Evolutionary conservation across 2,113 vertebrate genomes (phyloP), one percentile per base, ranked within the genome.

Genomic region (Tetrao urogallus): DNA sequence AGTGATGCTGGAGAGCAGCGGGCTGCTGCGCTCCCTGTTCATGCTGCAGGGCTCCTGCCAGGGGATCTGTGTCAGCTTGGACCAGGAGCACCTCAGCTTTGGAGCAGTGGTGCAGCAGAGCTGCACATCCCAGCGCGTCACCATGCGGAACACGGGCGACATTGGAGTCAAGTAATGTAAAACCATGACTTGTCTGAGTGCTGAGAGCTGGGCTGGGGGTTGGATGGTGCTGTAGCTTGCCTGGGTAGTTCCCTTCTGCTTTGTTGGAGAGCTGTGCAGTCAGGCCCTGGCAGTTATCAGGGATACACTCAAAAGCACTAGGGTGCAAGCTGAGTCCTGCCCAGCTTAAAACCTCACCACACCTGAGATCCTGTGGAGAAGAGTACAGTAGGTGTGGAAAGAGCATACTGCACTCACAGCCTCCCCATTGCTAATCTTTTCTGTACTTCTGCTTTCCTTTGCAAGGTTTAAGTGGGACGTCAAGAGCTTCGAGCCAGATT

Each of bases 391-490:
- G 40, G 9, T 28, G 66, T 10, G 42, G 9, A 5, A 36, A 20
- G 25, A 48, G 52, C 56, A 7, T 8, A 1, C 16, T 60, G 11
- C 4, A 0, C 64, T 63, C 4, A 1, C 38, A 76, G 58, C 36
- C 60, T 47, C 50, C 15, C 5, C 10, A 2, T 34, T 42, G 5
- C 63, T 80, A 56, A 72, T 47, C 36, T n/a, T 66, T 82, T 32
- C 22, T 43, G 76, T 86, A 47, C 19, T 52, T 77, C 24, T 88
- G n/a, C 28, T 92, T 94, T 64, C 74, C 48, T 83, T 86, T 18
- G 13, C 93, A 94, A 99, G 99, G 81, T 99, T 99, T 94, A 96
- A 97, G 28, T 99, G 99, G 99, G 98, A 98, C 57, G 36, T 72
- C 11, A 95, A 95, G 71, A 94, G 73, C 66, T 98, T 98, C 67